Percentiles rank a stretch among this genome's conserved stretches.
These are phyloP conservation scores for Caenorhabditis briggsae DNA, from an alignment of 1,140 invertebrate genomes.

Conservation along the genomic window DNA sequence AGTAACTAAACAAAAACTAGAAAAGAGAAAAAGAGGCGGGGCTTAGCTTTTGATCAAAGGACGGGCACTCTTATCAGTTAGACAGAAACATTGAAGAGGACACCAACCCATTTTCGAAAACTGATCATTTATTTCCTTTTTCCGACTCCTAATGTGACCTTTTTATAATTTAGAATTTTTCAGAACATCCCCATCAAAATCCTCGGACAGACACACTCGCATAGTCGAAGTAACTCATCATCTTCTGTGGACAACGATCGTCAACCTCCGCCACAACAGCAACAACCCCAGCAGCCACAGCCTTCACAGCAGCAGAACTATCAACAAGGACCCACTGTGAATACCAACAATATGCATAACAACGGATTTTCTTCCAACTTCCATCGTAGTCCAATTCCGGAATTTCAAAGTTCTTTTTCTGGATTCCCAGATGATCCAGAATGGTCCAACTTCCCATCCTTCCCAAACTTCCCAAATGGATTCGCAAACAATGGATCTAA, in stretches of 20 bases:
- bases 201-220: slow-evolving; percentile 21
- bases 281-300: neutral
- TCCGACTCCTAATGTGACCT: neutral
- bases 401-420: slow-evolving; percentile 9
- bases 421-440: slow-evolving; percentile 30
- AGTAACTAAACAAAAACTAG: neutral
- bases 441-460: slow-evolving; percentile 31
- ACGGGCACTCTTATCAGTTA: slow-evolving; percentile 3
- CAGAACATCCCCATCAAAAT: slow-evolving; percentile 52
- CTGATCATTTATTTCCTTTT: neutral
- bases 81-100: neutral
- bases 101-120: neutral
- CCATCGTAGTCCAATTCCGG: slow-evolving; percentile 38
- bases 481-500: slow-evolving; percentile 3
- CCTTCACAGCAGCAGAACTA: neutral
- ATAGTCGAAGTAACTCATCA: slow-evolving; percentile 39
- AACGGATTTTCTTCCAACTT: slow-evolving; percentile 35
- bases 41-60: neutral
- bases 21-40: slow-evolving; percentile 19
- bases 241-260: slow-evolving; percentile 40
- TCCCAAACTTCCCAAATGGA: slow-evolving; percentile 28
- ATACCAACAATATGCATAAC: slow-evolving; percentile 47
- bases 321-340: slow-evolving; percentile 6
- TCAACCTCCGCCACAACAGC: neutral
- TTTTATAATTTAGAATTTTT: neutral